These are phyloP conservation scores for Tiaroga cobitis DNA, from an alignment of 2,797 vertebrate genomes.

Conservation along the genomic window DNA sequence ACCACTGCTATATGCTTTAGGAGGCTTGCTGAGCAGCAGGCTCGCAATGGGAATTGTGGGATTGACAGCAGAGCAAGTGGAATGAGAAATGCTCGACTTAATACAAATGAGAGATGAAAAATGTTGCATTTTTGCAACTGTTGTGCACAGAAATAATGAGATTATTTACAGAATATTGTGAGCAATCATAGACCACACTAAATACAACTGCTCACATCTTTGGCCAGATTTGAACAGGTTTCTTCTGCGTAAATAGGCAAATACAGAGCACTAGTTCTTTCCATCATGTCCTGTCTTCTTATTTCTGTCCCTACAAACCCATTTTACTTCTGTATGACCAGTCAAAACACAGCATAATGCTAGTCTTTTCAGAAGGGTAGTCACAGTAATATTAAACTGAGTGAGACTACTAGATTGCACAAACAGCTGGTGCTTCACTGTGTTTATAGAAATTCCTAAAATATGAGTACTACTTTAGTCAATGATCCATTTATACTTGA, in stretches of 20 bases:
- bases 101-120: not conserved
- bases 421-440: slow-evolving; percentile 32
- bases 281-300: not conserved
- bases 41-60: slow-evolving; percentile 10
- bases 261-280: not conserved
- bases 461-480: slow-evolving; percentile 49
- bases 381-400: not conserved
- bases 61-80: slow-evolving; percentile 20
- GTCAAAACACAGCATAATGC: not conserved
- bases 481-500: slow-evolving; percentile 31
- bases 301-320: not conserved
- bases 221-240: not conserved
- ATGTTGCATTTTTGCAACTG: not conserved
- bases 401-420: slow-evolving; percentile 16
- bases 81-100: slow-evolving; percentile 4
- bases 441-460: slow-evolving; percentile 40
- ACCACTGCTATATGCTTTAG: not conserved
- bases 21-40: not conserved
- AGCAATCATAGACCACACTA: not conserved
- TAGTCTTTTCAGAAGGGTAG: not conserved
- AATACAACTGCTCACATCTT: not conserved
- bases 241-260: not conserved
- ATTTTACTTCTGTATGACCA: not conserved
- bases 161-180: not conserved
- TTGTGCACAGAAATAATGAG: not conserved